A percentile compares a stretch with the other conserved stretches of the same genome.
These are phyloP conservation scores for Electrona antarctica DNA, from an alignment of 2,113 vertebrate species.

Conservation along the genomic window DNA sequence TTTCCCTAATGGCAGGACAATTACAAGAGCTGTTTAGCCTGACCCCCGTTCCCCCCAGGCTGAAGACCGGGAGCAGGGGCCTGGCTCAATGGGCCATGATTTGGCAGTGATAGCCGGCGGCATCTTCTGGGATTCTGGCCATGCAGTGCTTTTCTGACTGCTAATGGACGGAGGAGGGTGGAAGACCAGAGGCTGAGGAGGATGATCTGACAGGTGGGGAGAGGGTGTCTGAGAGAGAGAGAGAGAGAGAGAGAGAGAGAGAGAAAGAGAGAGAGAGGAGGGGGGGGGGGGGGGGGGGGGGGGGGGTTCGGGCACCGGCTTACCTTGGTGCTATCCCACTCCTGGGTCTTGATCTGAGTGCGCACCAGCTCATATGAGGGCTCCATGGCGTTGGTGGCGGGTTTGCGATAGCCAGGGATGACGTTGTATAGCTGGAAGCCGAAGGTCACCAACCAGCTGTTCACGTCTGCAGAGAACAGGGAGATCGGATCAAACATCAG, in stretches of 20 bases:
- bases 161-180: constrained; percentile 43
- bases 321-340: constrained; percentile 99
- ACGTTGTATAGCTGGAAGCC: constrained; percentile 98
- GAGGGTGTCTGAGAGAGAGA: neutral
- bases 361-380: constrained; percentile 92
- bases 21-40: constrained; percentile 80
- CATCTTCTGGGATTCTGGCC: constrained; percentile 49
- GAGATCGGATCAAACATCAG: constrained; percentile 41
- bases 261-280: neutral
- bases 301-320: constrained; percentile 1
- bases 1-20: constrained; percentile 81
- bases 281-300: neutral
- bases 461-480: constrained; percentile 86
- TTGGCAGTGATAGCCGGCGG: constrained; percentile 56
- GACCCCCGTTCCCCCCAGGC: constrained; percentile 67
- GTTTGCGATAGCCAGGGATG: constrained; percentile 94
- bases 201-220: constrained; percentile 30
- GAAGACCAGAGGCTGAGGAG: neutral
- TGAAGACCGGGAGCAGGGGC: constrained; percentile 57
- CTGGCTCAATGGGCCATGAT: constrained; percentile 59
- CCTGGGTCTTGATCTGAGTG: constrained; percentile 96
- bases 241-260: too few species aligned
- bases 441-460: constrained; percentile 98
- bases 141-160: constrained; percentile 39
- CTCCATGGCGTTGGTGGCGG: constrained; percentile 88